Base-by-base conservation (phyloP, 2,797 vertebrate genomes). In the Nasua narica region DNA sequence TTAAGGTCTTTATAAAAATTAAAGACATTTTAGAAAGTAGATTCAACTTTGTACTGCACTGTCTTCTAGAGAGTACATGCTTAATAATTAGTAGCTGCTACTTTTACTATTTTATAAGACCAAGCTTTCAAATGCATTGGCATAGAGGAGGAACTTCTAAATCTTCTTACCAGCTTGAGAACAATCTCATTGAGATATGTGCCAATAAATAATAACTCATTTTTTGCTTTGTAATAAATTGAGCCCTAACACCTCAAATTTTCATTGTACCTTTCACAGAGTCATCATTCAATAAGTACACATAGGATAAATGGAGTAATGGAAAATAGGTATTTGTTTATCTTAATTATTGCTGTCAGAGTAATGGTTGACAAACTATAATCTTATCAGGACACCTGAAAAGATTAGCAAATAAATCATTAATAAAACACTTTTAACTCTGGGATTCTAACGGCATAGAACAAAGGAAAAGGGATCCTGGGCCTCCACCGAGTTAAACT, bases 1-100 rank as follows among this genome's bases (percentile, higher is more conserved):
- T 88, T 56, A 46, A 96, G 54, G 5, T 82, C 58, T 60, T 91
- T 88, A 89, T 78, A 67, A 93, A 96, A 85, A 81, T 37, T 43
- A 52, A 43, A 87, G 32, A 48, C 7, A 29, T 74, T 74, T 74
- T 9, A 32, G 40, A 74, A 74, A 78, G 32, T 87, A 74, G 35
- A 84, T 70, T 96, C 60, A 72, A 89, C 14, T 62, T 37, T 15
- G 7, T 3, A 18, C 7, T 77, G 11, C 14, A 74, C 25, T 81
- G 13, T 9, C 52, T 82, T 13, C 84, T 54, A 12, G 15, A 56
- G 48, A 50, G 12, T 90, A 50, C 87, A 18, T 82, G 52, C 77
- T 92, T 29, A 90, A 67, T 83, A 87, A 87, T 85, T 94, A 87
- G 50, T 72, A 90, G 32, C 29, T 84, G 10, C 32, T 70, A 10